Evolutionary conservation across 2,888 invertebrate species (phyloP), one percentile per base, ranked within the genome.

Genomic region (Mesodorylaimus sp.): DNA sequence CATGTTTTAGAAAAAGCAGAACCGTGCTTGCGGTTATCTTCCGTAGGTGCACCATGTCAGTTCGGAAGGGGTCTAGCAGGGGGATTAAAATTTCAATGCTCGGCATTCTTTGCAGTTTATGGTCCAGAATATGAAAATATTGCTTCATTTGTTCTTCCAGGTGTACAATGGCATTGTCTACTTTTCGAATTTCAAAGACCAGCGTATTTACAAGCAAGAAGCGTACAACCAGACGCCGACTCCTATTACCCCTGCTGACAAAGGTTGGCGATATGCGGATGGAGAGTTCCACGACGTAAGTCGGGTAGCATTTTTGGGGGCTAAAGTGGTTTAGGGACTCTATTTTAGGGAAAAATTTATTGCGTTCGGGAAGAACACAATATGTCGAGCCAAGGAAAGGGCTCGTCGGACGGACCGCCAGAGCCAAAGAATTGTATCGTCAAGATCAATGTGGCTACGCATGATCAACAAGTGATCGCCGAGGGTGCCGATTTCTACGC

Each of bases 401-500:
- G 45, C 19, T 10, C 26, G 16, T 2, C 52, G 49, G 25, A 57
- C 45, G 57, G 44, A 24, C 36, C 24, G 27, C 13, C n/a, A 13
- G 49, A 55, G 29, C 47, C 54, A 2, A 26, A 45, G 13, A 56
- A 56, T 47, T 26, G 36, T 0, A 32, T 56, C 13, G 50, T 57
- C n/a, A 7, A 27, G 7, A 32, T 56, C 26, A 28, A 56, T 26
- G 47, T 26, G 2, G 13, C 38, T 10, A 39, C 47, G 2, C 46
- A 37, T 10, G 29, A 45, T 19, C 28, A 32, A 23, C 38, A 28
- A 38, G 36, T 47, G 7, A 16, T 55, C 62, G 62, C 57, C 1
- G 38, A 48, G 5, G 70, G 70, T 24, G 60, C 61, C 32, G 70
- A 71, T 53, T 71, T 71, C 54, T 71, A 71, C 56, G 59, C 67